A percentile compares a stretch with the other conserved stretches of the same genome.
phyloP scores from a whole-genome alignment of 2,113 vertebrate species.

The Marcusenius ussheri region DNA sequence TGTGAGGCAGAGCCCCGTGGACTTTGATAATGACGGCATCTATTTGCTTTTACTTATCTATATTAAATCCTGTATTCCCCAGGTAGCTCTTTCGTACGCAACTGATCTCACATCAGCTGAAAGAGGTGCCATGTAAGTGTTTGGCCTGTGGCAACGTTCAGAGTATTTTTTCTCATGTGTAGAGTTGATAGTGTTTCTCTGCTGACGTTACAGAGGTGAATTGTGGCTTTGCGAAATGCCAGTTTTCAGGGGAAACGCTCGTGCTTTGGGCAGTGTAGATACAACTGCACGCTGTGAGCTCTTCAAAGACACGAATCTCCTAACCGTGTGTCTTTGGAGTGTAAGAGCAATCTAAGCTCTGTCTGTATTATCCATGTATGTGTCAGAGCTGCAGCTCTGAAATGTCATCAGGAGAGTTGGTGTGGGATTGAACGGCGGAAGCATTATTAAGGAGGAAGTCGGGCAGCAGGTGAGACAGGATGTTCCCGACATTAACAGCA shows the following conservation, averaged over 20 bases:
- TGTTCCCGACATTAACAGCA: not conserved
- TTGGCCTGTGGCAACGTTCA: not conserved
- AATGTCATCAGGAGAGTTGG: not conserved
- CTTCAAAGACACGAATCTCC: not conserved
- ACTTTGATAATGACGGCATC: not conserved
- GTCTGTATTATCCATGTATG: not conserved
- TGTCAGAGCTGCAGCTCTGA: not conserved
- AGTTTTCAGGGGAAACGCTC: not conserved
- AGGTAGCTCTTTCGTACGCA: not conserved
- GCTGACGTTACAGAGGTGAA: not conserved
- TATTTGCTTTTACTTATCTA: not conserved
- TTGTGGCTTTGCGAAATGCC: not conserved
- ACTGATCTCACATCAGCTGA: not conserved
- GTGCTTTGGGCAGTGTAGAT: not conserved
- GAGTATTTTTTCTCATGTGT: not conserved
- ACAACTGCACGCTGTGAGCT: not conserved
- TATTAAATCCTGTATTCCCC: not conserved
- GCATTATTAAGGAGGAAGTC: not conserved
- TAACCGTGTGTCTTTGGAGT: not conserved
- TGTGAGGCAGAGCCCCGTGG: not conserved
- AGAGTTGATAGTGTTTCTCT: not conserved
- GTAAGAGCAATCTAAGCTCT: not conserved
- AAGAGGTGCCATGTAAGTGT: not conserved
- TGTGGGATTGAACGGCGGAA: not conserved
- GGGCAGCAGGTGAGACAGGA: not conserved